Percentiles rank a stretch among this genome's conserved stretches.
phyloP scores from a whole-genome alignment of 2,888 invertebrate genomes.

The Lumbricus terrestris region DNA sequence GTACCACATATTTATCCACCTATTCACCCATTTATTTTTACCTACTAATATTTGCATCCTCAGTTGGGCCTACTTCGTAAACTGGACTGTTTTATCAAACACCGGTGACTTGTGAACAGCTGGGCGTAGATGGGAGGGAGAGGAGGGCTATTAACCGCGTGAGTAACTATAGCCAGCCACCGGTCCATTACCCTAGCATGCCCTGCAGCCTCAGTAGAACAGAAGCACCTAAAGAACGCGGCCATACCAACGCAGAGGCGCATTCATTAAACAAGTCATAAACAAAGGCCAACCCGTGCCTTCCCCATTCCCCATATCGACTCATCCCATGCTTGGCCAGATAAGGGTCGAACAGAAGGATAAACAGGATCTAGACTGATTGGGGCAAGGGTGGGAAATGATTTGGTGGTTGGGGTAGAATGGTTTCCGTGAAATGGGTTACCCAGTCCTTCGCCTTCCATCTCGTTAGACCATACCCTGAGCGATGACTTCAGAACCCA shows the following conservation, averaged over 20 bases:
- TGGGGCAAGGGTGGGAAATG: no score
- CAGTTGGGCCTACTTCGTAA: background rate
- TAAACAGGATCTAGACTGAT: background rate
- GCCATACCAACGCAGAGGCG: background rate
- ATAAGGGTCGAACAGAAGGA: background rate
- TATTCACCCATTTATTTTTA: background rate
- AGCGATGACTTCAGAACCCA: no score
- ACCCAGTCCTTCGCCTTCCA: background rate
- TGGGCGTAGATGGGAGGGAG: background rate
- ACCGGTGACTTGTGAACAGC: background rate
- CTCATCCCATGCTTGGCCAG: background rate
- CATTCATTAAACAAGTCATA: no score
- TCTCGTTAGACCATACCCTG: no score
- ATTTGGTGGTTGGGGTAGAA: background rate
- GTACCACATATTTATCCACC: background rate
- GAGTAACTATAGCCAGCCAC: background rate
- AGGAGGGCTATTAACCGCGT: background rate
- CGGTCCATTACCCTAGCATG: no score
- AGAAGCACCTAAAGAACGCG: background rate
- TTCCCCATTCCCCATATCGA: no score
- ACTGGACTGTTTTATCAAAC: no score
- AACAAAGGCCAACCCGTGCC: background rate
- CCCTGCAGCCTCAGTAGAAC: background rate
- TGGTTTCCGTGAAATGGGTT: background rate
- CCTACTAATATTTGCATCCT: background rate